Percentiles rank a stretch among this genome's conserved stretches.
phyloP scores from a whole-genome alignment of 2,113 vertebrate genomes.

The Sus scrofa region DNA sequence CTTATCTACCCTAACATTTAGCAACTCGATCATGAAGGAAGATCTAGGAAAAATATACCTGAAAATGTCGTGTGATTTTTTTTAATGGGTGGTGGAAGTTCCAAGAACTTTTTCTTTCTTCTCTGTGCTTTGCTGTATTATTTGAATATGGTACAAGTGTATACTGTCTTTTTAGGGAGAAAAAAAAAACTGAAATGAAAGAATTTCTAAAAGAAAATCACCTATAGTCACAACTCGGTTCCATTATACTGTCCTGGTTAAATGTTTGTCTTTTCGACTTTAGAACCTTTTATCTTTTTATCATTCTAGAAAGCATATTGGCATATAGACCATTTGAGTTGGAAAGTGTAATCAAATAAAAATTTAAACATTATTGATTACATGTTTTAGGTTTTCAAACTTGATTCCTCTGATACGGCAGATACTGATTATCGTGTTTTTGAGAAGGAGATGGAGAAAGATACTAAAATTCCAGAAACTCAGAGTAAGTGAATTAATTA shows the following conservation, averaged over 20 bases:
- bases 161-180: not conserved
- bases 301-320: not conserved
- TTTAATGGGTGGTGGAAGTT: not conserved
- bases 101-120: not conserved
- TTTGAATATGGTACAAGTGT: not conserved
- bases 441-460: conserved; percentile 18
- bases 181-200: not conserved
- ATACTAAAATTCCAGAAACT: conserved; percentile 33
- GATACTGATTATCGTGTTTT: conserved; percentile 3
- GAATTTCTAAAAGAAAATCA: not conserved
- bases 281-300: not conserved
- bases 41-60: not conserved
- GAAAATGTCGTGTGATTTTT: not conserved
- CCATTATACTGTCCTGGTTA: not conserved
- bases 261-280: not conserved
- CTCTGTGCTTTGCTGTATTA: not conserved
- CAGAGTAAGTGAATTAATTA: conserved; percentile 67
- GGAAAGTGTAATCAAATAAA: not conserved
- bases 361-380: conserved; percentile 40
- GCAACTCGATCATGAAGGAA: not conserved
- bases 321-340: not conserved
- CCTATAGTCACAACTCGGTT: not conserved
- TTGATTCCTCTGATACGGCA: not conserved
- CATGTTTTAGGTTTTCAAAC: conserved; percentile 74
- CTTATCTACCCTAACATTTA: not conserved